phyloP scores from a whole-genome alignment of 2,113 vertebrate species.

The Rhinoptilus africanus region DNA sequence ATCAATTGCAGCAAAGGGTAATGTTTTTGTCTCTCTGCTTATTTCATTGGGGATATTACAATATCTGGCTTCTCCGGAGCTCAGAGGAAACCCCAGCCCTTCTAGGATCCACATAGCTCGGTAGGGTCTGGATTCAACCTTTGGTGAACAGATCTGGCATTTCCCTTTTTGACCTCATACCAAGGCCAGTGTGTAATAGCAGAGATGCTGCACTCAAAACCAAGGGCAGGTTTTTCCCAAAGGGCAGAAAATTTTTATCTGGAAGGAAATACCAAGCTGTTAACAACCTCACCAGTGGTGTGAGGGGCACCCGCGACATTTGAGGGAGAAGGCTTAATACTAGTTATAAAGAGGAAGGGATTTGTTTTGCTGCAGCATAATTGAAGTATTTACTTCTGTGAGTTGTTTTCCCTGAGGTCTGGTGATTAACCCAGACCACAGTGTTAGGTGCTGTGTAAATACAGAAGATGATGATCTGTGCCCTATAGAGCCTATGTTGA shows the following conservation, averaged over 20 bases:
- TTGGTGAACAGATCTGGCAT: not conserved
- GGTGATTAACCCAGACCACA: not conserved
- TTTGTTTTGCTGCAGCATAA: not conserved
- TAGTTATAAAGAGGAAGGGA: not conserved
- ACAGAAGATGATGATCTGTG: not conserved
- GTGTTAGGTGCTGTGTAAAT: not conserved
- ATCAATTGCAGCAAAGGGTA: not conserved
- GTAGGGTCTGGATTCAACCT: not conserved
- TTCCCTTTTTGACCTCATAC: not conserved
- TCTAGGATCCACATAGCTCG: rapidly evolving
- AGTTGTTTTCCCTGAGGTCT: not conserved
- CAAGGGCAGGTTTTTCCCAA: slow-evolving; percentile 2
- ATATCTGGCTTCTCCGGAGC: not conserved
- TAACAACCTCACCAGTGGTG: not conserved
- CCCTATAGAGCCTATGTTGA: not conserved
- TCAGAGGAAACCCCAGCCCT: not conserved
- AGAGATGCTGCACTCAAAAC: not conserved
- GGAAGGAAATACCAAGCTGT: not conserved
- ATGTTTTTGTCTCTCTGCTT: not conserved
- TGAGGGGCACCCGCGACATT: not conserved
- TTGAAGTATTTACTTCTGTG: not conserved
- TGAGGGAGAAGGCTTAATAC: not conserved
- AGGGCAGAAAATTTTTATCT: slow-evolving; percentile 4
- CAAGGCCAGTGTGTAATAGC: not conserved
- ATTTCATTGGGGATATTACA: not conserved